Evolutionary conservation across 2,113 vertebrate genomes (phyloP).

Genomic region (Lampris megalopsis): DNA sequence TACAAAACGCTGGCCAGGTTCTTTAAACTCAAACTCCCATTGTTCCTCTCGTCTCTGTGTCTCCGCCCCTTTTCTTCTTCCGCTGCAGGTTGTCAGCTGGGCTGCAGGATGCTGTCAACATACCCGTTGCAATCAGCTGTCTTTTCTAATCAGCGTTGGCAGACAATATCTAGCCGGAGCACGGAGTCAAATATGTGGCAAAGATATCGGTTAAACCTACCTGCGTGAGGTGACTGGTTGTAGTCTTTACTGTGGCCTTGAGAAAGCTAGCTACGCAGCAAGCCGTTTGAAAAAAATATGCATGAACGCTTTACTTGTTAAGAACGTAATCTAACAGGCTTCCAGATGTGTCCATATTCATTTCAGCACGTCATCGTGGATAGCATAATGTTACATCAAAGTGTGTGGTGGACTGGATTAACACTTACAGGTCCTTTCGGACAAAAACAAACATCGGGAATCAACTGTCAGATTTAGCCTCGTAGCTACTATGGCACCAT

Average conservation of each 20-base stretch:
- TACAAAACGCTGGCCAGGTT: background rate
- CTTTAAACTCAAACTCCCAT: conserved; percentile 51
- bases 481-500: conserved; percentile 56
- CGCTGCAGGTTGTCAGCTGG: conserved; percentile 41
- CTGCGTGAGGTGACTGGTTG: conserved; percentile 49
- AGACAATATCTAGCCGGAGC: background rate
- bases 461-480: no score
- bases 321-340: background rate
- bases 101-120: conserved; percentile 45
- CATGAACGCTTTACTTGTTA: background rate
- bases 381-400: no score
- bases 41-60: conserved; percentile 8
- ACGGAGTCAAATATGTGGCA: conserved; percentile 44
- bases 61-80: conserved; percentile 10
- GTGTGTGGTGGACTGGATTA: no score
- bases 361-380: no score
- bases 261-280: conserved; percentile 15
- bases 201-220: conserved; percentile 43
- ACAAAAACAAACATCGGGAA: no score
- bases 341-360: no score
- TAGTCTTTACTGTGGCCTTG: background rate
- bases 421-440: no score
- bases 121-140: conserved; percentile 23
- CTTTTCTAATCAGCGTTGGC: conserved; percentile 6
- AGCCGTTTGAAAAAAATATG: background rate